Conservation (phyloP, 1,140 invertebrate species). For the Gonioctena quinquepunctata region DNA sequence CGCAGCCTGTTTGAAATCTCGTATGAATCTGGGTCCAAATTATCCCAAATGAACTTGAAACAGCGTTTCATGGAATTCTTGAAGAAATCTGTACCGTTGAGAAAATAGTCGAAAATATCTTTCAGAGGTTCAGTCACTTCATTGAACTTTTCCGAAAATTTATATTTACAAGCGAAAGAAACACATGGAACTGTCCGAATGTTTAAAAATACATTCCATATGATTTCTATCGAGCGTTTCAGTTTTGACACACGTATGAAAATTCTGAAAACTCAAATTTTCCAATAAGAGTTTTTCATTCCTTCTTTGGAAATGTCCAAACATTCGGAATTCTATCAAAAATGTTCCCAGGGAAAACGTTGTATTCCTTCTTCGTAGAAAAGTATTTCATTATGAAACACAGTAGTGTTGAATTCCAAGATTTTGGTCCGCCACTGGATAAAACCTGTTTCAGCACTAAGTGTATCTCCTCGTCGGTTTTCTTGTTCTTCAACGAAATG, state of each 20-base stretch:
- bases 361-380: slow-evolving; percentile 4
- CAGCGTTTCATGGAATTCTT: not conserved
- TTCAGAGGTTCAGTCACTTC: slow-evolving; percentile 16
- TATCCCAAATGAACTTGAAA: not conserved
- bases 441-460: slow-evolving; percentile 1
- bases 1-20: slow-evolving; percentile 23
- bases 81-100: not conserved
- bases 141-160: slow-evolving; percentile 39
- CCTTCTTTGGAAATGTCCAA: slow-evolving; percentile 42
- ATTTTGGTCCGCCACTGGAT: not conserved
- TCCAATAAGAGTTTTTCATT: slow-evolving; percentile 58
- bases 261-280: slow-evolving; percentile 26
- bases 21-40: slow-evolving; percentile 2
- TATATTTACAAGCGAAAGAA: slow-evolving; percentile 56
- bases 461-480: not conserved
- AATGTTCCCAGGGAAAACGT: too few species aligned
- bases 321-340: slow-evolving; percentile 13
- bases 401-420: not conserved
- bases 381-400: slow-evolving; percentile 5
- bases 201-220: slow-evolving; percentile 18
- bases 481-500: not conserved
- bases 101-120: slow-evolving; percentile 42
- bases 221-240: slow-evolving; percentile 15
- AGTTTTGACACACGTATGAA: slow-evolving; percentile 13
- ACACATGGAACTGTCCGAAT: slow-evolving; percentile 34